Evolutionary conservation across 2,888 invertebrate genomes (phyloP).

Genomic region (Lathronympha strigana): DNA sequence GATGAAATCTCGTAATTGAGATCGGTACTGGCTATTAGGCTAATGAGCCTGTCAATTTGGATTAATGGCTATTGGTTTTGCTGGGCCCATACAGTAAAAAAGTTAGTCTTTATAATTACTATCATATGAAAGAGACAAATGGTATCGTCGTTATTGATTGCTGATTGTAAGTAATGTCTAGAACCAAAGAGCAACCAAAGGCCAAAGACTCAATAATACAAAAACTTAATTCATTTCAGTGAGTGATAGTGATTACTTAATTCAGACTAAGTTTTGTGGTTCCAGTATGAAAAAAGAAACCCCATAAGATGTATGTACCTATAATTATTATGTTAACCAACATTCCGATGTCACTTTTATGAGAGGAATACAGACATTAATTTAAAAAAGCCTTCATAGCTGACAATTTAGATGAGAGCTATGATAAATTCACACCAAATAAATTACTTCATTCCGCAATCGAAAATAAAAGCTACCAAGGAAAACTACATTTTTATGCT

Average conservation of each 20-base stretch:
- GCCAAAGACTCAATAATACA: no score
- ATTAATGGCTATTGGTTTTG: slow-evolving; percentile 20
- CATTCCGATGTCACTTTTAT: neutral
- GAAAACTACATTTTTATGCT: slow-evolving; percentile 31
- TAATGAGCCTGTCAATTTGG: slow-evolving; percentile 40
- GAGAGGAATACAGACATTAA: slow-evolving; percentile 5
- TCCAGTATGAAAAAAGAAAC: no score
- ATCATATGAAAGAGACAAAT: neutral
- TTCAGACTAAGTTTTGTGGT: no score
- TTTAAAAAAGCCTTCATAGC: slow-evolving; percentile 9
- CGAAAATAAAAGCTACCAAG: slow-evolving; percentile 21
- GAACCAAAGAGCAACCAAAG: no score
- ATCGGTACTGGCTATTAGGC: slow-evolving; percentile 27
- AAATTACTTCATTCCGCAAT: slow-evolving; percentile 14
- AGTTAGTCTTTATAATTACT: neutral
- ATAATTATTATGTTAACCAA: neutral
- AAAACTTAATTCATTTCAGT: no score
- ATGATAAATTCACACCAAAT: slow-evolving; percentile 17
- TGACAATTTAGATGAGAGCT: slow-evolving; percentile 15
- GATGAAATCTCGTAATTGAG: slow-evolving; percentile 41
- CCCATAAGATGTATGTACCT: no score
- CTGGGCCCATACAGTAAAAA: neutral
- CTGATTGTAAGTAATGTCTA: no score
- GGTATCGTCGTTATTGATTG: no score
- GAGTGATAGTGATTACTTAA: no score